phyloP scores from a whole-genome alignment of 2,113 vertebrate species.

The Misgurnus mizolepis region DNA sequence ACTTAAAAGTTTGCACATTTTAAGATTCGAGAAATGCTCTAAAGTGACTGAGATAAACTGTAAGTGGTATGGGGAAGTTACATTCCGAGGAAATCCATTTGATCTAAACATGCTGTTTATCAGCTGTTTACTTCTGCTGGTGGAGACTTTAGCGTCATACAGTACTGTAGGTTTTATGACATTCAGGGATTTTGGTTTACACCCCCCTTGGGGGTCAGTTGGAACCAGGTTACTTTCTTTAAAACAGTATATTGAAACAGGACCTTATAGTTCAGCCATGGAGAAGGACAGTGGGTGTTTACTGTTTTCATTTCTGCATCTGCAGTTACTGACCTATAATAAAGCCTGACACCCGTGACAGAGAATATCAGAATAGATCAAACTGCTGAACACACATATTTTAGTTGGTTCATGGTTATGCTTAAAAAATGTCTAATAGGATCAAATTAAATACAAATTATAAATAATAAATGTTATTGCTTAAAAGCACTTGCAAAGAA shows the following conservation, averaged over 20 bases:
- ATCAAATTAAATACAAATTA: no score
- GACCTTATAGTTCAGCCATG: not conserved
- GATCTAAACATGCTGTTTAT: not conserved
- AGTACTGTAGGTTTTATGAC: not conserved
- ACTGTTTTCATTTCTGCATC: not conserved
- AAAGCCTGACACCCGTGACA: not conserved
- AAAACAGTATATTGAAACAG: not conserved
- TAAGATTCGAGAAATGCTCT: no score
- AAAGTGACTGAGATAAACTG: no score
- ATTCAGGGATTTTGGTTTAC: not conserved
- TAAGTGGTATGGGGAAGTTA: no score
- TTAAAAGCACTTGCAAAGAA: no score
- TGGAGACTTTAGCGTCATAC: not conserved
- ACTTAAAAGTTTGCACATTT: no score
- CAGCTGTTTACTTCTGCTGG: not conserved
- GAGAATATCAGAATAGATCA: not conserved
- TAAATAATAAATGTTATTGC: no score
- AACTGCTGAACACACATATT: not conserved
- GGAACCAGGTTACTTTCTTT: not conserved
- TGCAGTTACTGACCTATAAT: not conserved
- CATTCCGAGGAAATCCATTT: no score
- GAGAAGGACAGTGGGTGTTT: not conserved
- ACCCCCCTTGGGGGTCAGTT: not conserved
- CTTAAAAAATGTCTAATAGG: not conserved
- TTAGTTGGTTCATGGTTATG: not conserved